phyloP scores from a whole-genome alignment of 2,888 invertebrate genomes.

The Tachina fera region DNA sequence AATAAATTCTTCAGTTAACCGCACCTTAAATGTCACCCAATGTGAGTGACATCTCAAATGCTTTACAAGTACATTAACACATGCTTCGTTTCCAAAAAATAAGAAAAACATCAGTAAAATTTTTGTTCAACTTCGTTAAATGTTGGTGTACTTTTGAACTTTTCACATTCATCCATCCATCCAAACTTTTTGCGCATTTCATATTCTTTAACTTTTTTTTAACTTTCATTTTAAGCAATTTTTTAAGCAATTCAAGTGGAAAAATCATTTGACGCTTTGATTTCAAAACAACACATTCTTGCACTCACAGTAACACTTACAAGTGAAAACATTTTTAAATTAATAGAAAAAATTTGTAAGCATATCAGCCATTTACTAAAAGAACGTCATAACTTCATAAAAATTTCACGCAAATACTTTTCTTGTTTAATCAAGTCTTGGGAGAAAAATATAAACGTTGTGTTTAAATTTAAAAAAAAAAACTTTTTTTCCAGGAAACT shows the following conservation, averaged over 20 bases:
- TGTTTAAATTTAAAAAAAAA: too few species aligned
- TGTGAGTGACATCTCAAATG: too few species aligned
- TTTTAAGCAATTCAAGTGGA: slow-evolving; percentile 32
- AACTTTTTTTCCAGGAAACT: too few species aligned
- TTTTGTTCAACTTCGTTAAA: background rate
- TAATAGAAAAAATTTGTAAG: background rate
- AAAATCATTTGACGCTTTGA: slow-evolving; percentile 33
- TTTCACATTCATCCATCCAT: slow-evolving; percentile 1
- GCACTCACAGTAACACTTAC: background rate
- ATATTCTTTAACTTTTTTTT: background rate
- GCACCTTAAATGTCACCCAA: too few species aligned
- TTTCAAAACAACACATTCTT: background rate
- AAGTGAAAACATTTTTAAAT: background rate
- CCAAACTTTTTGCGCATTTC: background rate
- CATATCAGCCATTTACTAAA: too few species aligned
- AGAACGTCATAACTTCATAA: too few species aligned
- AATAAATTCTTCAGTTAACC: too few species aligned
- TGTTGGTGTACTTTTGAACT: background rate
- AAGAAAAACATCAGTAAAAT: background rate
- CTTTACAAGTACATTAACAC: too few species aligned
- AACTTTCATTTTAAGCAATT: background rate
- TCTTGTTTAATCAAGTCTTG: too few species aligned
- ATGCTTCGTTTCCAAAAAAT: too few species aligned
- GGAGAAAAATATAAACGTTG: too few species aligned
- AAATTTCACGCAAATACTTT: too few species aligned